Base-by-base conservation (phyloP, 2,797 vertebrate genomes). In the Sphaeramia orbicularis region DNA sequence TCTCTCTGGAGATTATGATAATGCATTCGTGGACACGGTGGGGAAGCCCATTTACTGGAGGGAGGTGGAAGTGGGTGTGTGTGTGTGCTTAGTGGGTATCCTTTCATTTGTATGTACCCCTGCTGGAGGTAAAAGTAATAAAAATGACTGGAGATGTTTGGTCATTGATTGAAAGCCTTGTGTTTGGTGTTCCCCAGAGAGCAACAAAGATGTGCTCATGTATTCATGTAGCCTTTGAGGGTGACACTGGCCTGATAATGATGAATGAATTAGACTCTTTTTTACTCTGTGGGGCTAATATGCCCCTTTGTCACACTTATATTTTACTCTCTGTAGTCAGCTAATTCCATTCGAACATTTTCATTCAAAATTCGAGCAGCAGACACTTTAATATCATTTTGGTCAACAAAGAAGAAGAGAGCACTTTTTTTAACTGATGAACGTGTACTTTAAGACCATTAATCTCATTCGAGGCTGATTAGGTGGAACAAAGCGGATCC, bases 21-120 rank as follows among this genome's bases (percentile, higher is more conserved):
- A 94, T 89, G 77, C 80, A 92, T 93, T 92, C 78, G 13, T 6
- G 54, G 78, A 82, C 92, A 93, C 62, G 85, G 35, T 77, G 58
- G 56, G 60, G 78, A 78, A 35, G 76, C 58, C 51, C 19, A 2
- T 62, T 74, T 58, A 66, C 5, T 2, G 55, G 47, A 66, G 55
- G 60, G 36, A 49, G 10, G 42, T 24, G 35, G 43, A 59, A 50
- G 71, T 27, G 24, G 36, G n/a, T 54, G 52, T 45, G 38, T 30
- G 49, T 56, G 42, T 42, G 45, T 54, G 45, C 59, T 47, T 42
- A 40, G 15, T 36, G 57, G 56, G 56, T 54, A 68, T 58, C 70
- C 66, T 73, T 78, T 77, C 45, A 65, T 80, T 63, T 83, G 67
- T 59, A 51, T 10, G 35, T 80, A 69, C 18, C 68, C 57, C 67